Evolutionary conservation across 2,888 invertebrate species (phyloP).

Genomic region (Trissolcus brochymenae): DNA sequence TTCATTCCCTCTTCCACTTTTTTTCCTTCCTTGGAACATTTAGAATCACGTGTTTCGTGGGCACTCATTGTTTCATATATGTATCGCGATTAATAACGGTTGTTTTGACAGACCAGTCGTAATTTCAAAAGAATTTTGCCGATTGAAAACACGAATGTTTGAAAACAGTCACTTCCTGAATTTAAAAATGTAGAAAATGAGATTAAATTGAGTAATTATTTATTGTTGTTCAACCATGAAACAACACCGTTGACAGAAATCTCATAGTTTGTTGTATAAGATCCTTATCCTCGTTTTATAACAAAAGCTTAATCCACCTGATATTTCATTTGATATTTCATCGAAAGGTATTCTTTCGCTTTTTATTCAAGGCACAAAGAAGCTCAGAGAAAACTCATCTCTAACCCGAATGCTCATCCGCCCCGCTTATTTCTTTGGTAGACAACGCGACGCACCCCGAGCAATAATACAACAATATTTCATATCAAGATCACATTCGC

Average conservation of each 20-base stretch:
- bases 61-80: not conserved
- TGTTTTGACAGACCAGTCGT: no score
- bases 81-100: not conserved
- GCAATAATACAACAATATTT: conserved; percentile 75
- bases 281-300: conserved; percentile 41
- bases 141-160: no score
- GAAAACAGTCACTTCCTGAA: no score
- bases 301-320: conserved; percentile 51
- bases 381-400: conserved; percentile 57
- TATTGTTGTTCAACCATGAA: not conserved
- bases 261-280: conserved; percentile 29
- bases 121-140: no score
- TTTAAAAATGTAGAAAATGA: no score
- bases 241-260: conserved; percentile 12
- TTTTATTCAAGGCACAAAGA: conserved; percentile 58
- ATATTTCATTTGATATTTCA: conserved; percentile 54
- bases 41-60: not conserved
- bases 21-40: conserved; percentile 24
- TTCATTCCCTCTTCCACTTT: conserved; percentile 2
- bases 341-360: conserved; percentile 56
- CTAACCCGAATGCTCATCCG: conserved; percentile 53
- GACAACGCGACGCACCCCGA: conserved; percentile 62
- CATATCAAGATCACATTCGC: conserved; percentile 73
- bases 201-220: not conserved
- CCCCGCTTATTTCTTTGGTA: conserved; percentile 55